Evolutionary conservation across 2,888 invertebrate species (phyloP), one percentile per base, ranked within the genome.

Genomic region (Torymus auratus): DNA sequence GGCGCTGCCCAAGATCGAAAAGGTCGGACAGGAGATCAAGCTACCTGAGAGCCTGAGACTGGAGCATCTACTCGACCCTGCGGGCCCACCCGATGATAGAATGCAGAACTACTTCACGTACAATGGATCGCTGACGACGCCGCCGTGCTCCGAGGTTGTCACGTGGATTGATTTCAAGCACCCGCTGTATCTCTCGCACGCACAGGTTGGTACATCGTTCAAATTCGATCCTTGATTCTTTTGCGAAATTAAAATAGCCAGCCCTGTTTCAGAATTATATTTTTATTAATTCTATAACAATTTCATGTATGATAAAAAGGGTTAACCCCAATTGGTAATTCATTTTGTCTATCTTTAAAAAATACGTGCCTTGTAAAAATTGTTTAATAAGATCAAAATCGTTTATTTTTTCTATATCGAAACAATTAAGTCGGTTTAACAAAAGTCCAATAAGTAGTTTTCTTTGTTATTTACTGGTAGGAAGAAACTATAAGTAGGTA

Each of bases 121-220:
- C 89, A 92, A 93, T 64, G 97, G 97, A 0, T 97, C 97, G 0
- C 89, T 97, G 84, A 97, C 97, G 3, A 97, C 97, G 2, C 97
- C 97, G 2, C 97, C 97, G 0, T 96, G 96, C 85, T 93, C 93
- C 23, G 97, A 97, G 92, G 94, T 96, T 69, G 97, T 97, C 60
- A 94, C 94, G 60, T 97, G 97, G 97, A 94, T 97, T 79, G 96
- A 97, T 86, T 96, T 96, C 87, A 94, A 94, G 85, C 92, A 95
- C 81, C 94, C 96, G 0, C 94, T 96, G 7, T 90, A 92, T 82
- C 91, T 96, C 77, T 94, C 95, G 0, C 94, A 94, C 83, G 91
- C 93, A 61, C 95, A 95, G 93, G 96, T 95, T 89, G 82, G 67
- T 72, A 28, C 20, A 20, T 20, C 2, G 20, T 20, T 20, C 20